phyloP scores from a whole-genome alignment of 2,888 invertebrate species.

The Tromatobia lineatoria region DNA sequence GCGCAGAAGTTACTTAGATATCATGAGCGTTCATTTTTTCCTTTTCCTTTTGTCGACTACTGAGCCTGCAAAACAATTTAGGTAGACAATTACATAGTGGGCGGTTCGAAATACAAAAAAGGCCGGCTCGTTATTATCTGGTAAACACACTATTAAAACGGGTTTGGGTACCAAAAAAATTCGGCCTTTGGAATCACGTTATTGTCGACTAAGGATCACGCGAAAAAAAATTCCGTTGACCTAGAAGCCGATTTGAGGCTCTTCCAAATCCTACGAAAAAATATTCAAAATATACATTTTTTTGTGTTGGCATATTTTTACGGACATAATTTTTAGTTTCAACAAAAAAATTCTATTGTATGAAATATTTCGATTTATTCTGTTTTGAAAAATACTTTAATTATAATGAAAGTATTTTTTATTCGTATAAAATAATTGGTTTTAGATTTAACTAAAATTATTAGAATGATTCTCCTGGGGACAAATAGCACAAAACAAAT shows the following conservation, averaged over 20 bases:
- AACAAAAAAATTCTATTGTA: no score
- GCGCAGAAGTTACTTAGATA: not conserved
- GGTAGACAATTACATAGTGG: not conserved
- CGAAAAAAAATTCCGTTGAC: not conserved
- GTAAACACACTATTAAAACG: not conserved
- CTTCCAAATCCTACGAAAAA: not conserved
- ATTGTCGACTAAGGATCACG: not conserved
- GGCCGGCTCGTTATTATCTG: not conserved
- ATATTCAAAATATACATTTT: no score
- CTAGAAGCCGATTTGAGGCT: not conserved
- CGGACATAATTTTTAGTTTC: not conserved
- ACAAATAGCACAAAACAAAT: not conserved
- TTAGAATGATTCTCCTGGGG: not conserved
- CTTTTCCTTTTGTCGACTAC: not conserved
- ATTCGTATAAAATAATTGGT: no score
- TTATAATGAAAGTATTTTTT: no score
- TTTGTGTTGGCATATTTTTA: not conserved
- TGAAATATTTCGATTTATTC: no score
- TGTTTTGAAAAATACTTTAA: no score
- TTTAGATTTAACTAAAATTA: no score
- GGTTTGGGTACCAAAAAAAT: not conserved
- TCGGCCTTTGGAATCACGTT: not conserved
- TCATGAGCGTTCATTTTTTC: not conserved
- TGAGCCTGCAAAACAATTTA: not conserved
- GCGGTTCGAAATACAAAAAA: not conserved